Base-by-base conservation (phyloP, 2,797 vertebrate genomes). In the Orientallactaga sibirica region DNA sequence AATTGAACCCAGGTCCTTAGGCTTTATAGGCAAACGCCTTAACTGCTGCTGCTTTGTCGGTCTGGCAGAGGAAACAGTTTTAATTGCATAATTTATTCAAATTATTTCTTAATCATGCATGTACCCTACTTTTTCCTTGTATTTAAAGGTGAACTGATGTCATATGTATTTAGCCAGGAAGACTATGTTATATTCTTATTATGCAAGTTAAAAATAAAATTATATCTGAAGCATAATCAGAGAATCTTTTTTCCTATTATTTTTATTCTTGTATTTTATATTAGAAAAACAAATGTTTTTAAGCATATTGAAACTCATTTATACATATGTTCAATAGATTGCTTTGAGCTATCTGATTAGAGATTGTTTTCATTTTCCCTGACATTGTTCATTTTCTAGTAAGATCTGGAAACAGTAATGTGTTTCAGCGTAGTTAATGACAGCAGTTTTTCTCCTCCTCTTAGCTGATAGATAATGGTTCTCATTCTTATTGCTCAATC, bases 171-270 rank as follows among this genome's bases (percentile, higher is more conserved):
- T 52, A 66, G 20, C 73, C 71, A 33, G n/a, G 33, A 58, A 73
- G 68, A 61, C 16, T 27, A 7, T 64, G 2, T 84, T 74, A 43
- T 25, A 73, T 82, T 91, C 24, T 86, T 92, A 81, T 12, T 61
- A 25, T 52, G 52, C 90, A 86, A 81, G 27, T 41, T 79, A 76
- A 52, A 86, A 92, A 64, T 88, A 76, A 70, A 88, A 66, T 78
- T 81, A 52, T 5, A 55, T 67, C 3, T 86, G 20, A 82, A 15
- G 43, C 14, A 78, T 89, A 25, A 75, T 68, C n/a, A 67, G 61
- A 82, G 55, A 87, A 9, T 55, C 7, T 48, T 48, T 48, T 91
- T 88, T 70, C 18, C 87, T 87, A n/a, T 61, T 76, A 7, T 66
- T 79, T 84, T 29, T 7, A 48, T 76, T 33, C 84, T 90, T 75